Base-by-base conservation (phyloP, 2,113 vertebrate species). In the Cheilinus undulatus region DNA sequence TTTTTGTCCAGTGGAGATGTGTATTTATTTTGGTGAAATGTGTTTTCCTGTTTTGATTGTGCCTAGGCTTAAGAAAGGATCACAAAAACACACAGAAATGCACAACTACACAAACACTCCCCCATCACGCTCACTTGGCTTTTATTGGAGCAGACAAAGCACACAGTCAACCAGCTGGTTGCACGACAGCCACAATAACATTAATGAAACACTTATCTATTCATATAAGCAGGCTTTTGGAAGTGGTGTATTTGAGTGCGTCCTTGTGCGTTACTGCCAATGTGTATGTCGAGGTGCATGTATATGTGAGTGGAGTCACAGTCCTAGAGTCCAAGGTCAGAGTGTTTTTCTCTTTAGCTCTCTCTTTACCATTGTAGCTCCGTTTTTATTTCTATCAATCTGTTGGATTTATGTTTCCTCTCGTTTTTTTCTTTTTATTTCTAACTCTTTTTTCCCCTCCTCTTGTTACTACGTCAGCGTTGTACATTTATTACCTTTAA, bases 171-270 rank as follows among this genome's bases (percentile, higher is more conserved):
- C 57, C 82, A 83, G 78, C 77, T 78, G 78, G 80, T 69, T 76
- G 53, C 58, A 77, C 24, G 48, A 69, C 64, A 58, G 53, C 53
- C 52, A 70, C 72, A 72, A 73, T 85, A 71, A 86, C 66, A 79
- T 87, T 83, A 81, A 87, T 73, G 65, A 80, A 88, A 86, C 77
- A 69, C 68, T 80, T 67, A 71, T 89, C 80, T 53, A 58, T 76
- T 57, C 60, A 85, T 75, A 85, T 87, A 73, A 78, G n/a, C 30
- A 42, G 51, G 20, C 56, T 46, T 74, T 77, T 76, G 0, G 43
- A 74, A 75, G 64, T 40, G 5, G 7, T 28, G 50, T 19, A n/a
- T 72, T 66, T 83, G 73, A 70, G 24, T 48, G 49, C 2, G 20
- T 59, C 17, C 57, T 34, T 69, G 68, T 28, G 57, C 2, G 30